phyloP scores from a whole-genome alignment of 2,888 invertebrate species.

The Auanema sp. region DNA sequence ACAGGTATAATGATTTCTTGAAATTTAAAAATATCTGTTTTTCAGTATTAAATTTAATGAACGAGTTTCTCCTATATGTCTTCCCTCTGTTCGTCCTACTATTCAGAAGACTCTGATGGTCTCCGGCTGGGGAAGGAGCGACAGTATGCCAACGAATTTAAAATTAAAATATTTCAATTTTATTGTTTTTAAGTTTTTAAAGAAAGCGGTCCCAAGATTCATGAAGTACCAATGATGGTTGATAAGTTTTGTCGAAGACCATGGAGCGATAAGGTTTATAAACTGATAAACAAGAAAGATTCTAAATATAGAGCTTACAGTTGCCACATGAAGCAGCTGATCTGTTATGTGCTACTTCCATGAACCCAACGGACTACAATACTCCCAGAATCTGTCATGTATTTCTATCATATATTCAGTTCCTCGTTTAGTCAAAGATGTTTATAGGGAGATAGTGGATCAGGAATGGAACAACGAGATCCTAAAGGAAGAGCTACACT shows the following conservation, averaged over 20 bases:
- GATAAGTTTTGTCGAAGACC: constrained; percentile 52
- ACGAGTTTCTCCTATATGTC: constrained; percentile 53
- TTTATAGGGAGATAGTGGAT: constrained; percentile 56
- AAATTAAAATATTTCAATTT: background rate
- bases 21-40: background rate
- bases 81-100: constrained; percentile 37
- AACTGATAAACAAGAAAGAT: background rate
- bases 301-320: constrained; percentile 7
- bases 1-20: constrained; percentile 16
- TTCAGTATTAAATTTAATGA: constrained; percentile 44
- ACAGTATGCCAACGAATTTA: constrained; percentile 30
- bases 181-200: constrained; percentile 43
- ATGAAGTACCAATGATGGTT: constrained; percentile 56
- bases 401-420: background rate
- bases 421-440: background rate
- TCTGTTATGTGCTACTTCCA: constrained; percentile 57
- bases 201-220: constrained; percentile 53
- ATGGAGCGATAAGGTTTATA: constrained; percentile 43
- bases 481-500: constrained; percentile 39
- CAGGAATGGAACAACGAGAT: constrained; percentile 56
- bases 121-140: constrained; percentile 56
- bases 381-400: constrained; percentile 59
- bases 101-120: constrained; percentile 41
- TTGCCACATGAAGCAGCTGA: constrained; percentile 51
- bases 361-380: constrained; percentile 44